Evolutionary conservation across 2,888 invertebrate species (phyloP).

Genomic region (Epirrhoe tristata): DNA sequence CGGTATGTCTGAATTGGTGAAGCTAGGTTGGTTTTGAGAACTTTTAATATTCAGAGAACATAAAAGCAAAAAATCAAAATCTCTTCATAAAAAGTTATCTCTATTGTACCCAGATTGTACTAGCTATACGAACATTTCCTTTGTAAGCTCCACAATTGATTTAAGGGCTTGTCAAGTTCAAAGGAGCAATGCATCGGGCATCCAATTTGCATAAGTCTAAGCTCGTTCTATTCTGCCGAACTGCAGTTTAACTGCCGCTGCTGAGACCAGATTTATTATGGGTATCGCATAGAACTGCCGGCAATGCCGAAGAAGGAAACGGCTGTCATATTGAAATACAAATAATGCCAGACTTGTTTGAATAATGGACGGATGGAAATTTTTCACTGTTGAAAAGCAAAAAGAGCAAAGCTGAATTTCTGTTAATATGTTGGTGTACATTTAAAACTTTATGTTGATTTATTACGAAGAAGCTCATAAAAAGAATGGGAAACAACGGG

Average conservation of each 20-base stretch:
- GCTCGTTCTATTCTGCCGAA: conserved; percentile 43
- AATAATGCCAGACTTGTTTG: not conserved
- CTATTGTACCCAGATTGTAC: conserved; percentile 1
- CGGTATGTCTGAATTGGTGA: not conserved
- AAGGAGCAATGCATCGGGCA: conserved; percentile 43
- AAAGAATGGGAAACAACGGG: no score
- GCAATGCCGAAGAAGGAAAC: conserved; percentile 33
- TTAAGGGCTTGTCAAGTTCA: conserved; percentile 46
- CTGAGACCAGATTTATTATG: conserved; percentile 48
- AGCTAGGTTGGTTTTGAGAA: no score
- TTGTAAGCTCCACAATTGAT: conserved; percentile 50
- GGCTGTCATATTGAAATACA: conserved; percentile 3
- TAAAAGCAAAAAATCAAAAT: no score
- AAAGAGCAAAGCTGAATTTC: no score
- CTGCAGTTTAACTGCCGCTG: conserved; percentile 45
- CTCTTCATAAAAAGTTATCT: no score
- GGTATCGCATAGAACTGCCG: conserved; percentile 20
- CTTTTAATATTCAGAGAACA: no score
- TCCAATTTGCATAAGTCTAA: conserved; percentile 59
- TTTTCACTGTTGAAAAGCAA: no score
- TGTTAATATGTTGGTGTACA: no score
- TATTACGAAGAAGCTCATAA: no score
- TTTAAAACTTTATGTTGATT: no score
- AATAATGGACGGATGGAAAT: no score
- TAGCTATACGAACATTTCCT: conserved; percentile 17